Evolutionary conservation across 2,797 vertebrate genomes (phyloP), one percentile per base, ranked within the genome.

Genomic region (Tapirus indicus): DNA sequence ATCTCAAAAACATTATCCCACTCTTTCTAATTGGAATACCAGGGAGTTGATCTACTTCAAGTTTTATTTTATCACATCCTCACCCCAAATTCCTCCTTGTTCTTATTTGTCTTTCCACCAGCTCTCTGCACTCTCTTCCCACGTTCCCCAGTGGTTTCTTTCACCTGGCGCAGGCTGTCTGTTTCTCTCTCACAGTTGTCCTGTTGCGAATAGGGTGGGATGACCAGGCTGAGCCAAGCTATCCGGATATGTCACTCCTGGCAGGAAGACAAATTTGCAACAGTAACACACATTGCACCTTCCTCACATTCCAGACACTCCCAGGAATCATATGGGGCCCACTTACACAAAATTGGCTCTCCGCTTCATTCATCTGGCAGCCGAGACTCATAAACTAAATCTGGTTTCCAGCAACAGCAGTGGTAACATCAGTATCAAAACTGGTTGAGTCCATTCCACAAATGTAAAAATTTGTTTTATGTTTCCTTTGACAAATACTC

Each of bases 181-280:
- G 88, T 88, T 96, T 88, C 54, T 97, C 56, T 85, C 89, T 96
- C 95, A 86, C 49, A 80, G 88, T 78, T 95, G 88, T 90, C 62
- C 84, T 88, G 66, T 58, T 92, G 94, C 86, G 96, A 96, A 27
- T 16, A 96, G 91, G 87, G 94, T 82, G 95, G 96, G 89, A 94
- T 91, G 95, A 74, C 82, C 56, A 71, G 41, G 82, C 29, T 88
- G 27, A 92, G 95, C 88, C 93, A 97, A 94, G 74, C 88, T 77
- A 88, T 97, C 90, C 4, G 3, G 96, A 97, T 97, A 95, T 96
- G 90, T 97, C 94, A 95, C 64, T 95, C 27, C 62, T 97, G 98
- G 97, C 97, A 97, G 69, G 49, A 96, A 96, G 54, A 96, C 35
- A 85, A 64, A 85, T 84, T 71, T 74, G 44, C 80, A 94, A 54